Base-by-base conservation (phyloP, 2,113 vertebrate species). In the Glaucidium brasilianum region DNA sequence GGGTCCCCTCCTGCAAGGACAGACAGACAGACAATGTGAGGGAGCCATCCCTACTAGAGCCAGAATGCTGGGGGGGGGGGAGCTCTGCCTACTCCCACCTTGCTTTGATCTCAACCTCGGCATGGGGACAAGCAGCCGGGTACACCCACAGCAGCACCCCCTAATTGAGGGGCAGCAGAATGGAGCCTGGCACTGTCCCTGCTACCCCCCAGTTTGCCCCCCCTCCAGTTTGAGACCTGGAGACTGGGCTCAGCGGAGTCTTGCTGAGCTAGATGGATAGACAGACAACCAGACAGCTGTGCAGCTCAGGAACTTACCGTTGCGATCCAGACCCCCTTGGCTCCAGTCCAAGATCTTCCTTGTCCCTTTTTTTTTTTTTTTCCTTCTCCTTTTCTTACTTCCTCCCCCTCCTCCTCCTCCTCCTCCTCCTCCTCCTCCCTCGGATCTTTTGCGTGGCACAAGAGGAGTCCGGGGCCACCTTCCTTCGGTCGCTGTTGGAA, bases 371-470 rank as follows among this genome's bases (percentile, higher is more conserved):
- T 52, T 41, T 41, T 41, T 32, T 11, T 26, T 68, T 6, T 14
- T 8, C 2, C 20, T 41, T 58, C 55, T 68, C 53, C 58, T 75
- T 45, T 50, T 66, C 49, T 88, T 67, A 21, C 49, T 90, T 86
- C 76, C 59, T 90, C 63, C 45, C 25, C 26, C n/a, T 35, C 49
- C 35, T 81, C 63, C 45, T 66, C 71, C 62, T 90, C 85, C 62
- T 90, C 85, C 71, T 90, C 79, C 62, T 94, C 77, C 58, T 95
- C 76, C 64, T 95, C 60, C 86, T 90, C 94, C 77, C 67, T 69
- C 78, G 55, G 91, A 87, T 72, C 67, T 95, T 86, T 67, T 63
- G 53, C 19, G 37, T 82, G 66, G 15, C 88, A 56, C 77, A 56
- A 32, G 83, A 73, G 66, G 76, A 56, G 66, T 62, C 82, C 30